phyloP scores from a whole-genome alignment of 1,140 invertebrate genomes.

The Epicauta chinensis region DNA sequence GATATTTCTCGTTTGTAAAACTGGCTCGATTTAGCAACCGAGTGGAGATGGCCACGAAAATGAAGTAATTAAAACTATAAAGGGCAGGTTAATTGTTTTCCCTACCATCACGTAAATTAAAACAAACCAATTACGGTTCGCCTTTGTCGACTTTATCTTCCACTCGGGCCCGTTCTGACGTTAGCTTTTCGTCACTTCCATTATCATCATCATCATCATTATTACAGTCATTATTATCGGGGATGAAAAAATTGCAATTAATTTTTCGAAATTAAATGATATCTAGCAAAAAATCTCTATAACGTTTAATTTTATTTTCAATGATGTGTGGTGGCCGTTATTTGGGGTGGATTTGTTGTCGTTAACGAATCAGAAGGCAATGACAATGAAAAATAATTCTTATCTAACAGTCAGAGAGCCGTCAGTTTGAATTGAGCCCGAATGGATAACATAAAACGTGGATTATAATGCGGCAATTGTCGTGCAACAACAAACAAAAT shows the following conservation, averaged over 20 bases:
- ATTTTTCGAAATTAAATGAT: too few species aligned
- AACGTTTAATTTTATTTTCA: too few species aligned
- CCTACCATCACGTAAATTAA: conserved; percentile 44
- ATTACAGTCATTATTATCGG: too few species aligned
- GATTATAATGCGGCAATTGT: conserved; percentile 41
- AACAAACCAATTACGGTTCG: conserved; percentile 42
- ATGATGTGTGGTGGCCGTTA: too few species aligned
- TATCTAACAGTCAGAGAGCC: conserved; percentile 27
- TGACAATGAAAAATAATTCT: conserved; percentile 27
- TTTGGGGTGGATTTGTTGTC: too few species aligned
- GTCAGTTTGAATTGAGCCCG: conserved; percentile 13
- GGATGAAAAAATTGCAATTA: too few species aligned
- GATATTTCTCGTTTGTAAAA: conserved; percentile 24
- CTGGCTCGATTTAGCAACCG: conserved; percentile 30
- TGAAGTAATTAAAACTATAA: conserved; percentile 47
- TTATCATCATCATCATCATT: conserved; percentile 6
- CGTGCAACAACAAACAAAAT: conserved; percentile 42
- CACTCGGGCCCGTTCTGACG: conserved; percentile 3
- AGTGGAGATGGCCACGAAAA: conserved; percentile 39
- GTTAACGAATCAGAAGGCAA: too few species aligned
- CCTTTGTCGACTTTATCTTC: conserved; percentile 29
- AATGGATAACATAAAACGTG: conserved; percentile 26
- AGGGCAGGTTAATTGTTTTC: conserved; percentile 45
- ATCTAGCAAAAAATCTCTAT: too few species aligned
- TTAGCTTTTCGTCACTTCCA: conserved; percentile 9